Evolutionary conservation across 2,888 invertebrate species (phyloP), one percentile per base, ranked within the genome.

Genomic region (Sylvicola fuscatus): DNA sequence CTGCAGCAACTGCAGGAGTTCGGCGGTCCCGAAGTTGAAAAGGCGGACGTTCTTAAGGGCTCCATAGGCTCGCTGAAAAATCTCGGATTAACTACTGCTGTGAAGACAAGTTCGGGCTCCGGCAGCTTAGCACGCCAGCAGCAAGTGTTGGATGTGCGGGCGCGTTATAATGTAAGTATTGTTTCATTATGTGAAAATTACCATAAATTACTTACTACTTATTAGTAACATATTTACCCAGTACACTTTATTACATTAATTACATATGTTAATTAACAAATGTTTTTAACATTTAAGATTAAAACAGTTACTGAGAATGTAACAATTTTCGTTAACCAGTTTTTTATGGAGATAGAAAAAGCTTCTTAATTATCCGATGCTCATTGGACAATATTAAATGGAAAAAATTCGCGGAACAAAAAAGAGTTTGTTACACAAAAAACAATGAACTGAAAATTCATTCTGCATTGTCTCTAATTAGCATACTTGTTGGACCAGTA

Each of bases 1-100:
- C 58, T 83, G 41, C 81, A 82, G 52, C 81, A 80, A 51, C 60
- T 83, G 40, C 82, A 82, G 54, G 82, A 82, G 53, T 78, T 81
- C 46, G 80, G 81, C 12, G 80, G 78, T 0, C 78, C 82, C 2
- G 80, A 81, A 58, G 73, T 77, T 32, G 84, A 84, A 47, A 81
- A 80, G 46, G 83, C 86, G 2, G 87, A 87, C 58, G 61, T 84
- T 36, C 65, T 86, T 17, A 80, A 82, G 56, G 77, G 76, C 4
- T 78, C 78, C 13, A 68, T 72, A 29, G 72, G 70, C 12, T 76
- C 74, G 1, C 58, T 66, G 48, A 73, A 63, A 57, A 69, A 49
- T 59, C 60, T 53, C 48, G 68, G 47, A 45, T 61, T 60, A 51
- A 58, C 50, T 53, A 3, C 47, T 3, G 44, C 43, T 14, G 53